These are phyloP conservation scores for Halocynthia aurantium DNA, from an alignment of 23 tunicate species.

Conservation along the genomic window DNA sequence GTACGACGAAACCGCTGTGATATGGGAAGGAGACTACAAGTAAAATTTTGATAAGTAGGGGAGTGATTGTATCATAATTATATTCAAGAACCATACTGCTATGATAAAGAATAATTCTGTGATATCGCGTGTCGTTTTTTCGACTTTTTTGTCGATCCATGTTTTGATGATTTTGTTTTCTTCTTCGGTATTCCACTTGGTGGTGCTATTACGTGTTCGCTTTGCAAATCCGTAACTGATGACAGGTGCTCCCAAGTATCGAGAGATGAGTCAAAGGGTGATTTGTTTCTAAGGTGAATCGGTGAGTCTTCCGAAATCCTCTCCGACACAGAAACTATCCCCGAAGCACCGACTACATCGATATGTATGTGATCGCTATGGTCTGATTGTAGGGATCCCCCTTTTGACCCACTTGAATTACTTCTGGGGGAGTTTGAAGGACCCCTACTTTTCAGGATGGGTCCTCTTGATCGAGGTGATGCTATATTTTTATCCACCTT, in stretches of 20 bases:
- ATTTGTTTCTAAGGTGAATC: conserved; percentile 8
- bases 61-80: no score
- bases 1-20: no score
- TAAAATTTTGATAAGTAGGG: no score
- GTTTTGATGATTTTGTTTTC: conserved; percentile 57
- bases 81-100: background rate
- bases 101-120: conserved; percentile 20
- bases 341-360: conserved; percentile 8
- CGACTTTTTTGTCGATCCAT: conserved; percentile 49
- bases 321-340: background rate
- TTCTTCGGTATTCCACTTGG: conserved; percentile 27
- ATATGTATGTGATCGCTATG: conserved; percentile 45
- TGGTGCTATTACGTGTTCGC: background rate
- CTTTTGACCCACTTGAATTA: conserved; percentile 7
- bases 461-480: conserved; percentile 31
- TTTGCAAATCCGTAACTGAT: background rate
- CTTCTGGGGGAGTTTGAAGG: conserved; percentile 20
- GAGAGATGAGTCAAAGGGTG: conserved; percentile 27
- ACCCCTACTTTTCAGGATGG: conserved; percentile 29
- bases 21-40: no score
- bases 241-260: conserved; percentile 21
- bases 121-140: conserved; percentile 64
- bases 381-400: conserved; percentile 6
- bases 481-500: conserved; percentile 46
- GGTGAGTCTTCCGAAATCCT: background rate